These are phyloP conservation scores for Paramisgurnus dabryanus DNA, from an alignment of 2,113 vertebrate species.

Conservation along the genomic window DNA sequence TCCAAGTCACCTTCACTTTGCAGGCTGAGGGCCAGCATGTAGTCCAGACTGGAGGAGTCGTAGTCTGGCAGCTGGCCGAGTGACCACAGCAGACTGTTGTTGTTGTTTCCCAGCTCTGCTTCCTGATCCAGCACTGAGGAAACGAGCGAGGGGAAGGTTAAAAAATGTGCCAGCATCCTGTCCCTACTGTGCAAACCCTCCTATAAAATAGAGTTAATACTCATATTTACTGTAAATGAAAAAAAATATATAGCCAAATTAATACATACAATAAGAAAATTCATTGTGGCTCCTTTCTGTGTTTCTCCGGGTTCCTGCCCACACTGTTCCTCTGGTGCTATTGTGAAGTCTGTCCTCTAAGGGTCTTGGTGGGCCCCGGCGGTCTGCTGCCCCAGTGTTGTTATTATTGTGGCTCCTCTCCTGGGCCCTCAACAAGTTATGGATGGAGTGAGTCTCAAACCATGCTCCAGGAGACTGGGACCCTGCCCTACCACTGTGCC, in stretches of 20 bases:
- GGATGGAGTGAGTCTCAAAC: conserved; percentile 66
- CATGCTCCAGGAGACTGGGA: conserved; percentile 64
- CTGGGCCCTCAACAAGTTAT: conserved; percentile 69
- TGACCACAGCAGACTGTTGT: conserved; percentile 65
- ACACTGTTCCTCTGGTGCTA: conserved; percentile 57
- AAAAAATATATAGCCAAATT: not conserved
- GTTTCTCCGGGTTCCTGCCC: conserved; percentile 64
- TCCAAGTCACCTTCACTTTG: conserved; percentile 76
- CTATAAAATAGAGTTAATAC: not conserved
- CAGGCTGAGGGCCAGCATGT: conserved; percentile 87
- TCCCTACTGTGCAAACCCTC: not conserved
- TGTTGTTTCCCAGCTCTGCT: conserved; percentile 59
- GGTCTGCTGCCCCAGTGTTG: conserved; percentile 64
- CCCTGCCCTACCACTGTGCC: conserved; percentile 61
- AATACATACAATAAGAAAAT: conserved; percentile 65
- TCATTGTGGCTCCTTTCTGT: conserved; percentile 61
- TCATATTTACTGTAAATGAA: not conserved
- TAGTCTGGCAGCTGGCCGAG: conserved; percentile 62
- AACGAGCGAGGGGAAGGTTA: conserved; percentile 31
- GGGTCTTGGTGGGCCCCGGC: conserved; percentile 53
- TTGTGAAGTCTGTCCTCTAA: conserved; percentile 65
- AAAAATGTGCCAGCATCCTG: conserved; percentile 15
- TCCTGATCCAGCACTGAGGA: conserved; percentile 65
- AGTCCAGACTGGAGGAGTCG: conserved; percentile 81
- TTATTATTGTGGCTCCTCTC: conserved; percentile 71